These are phyloP conservation scores for Drosophila barbarae DNA, from an alignment of 2,888 invertebrate genomes.

Conservation along the genomic window DNA sequence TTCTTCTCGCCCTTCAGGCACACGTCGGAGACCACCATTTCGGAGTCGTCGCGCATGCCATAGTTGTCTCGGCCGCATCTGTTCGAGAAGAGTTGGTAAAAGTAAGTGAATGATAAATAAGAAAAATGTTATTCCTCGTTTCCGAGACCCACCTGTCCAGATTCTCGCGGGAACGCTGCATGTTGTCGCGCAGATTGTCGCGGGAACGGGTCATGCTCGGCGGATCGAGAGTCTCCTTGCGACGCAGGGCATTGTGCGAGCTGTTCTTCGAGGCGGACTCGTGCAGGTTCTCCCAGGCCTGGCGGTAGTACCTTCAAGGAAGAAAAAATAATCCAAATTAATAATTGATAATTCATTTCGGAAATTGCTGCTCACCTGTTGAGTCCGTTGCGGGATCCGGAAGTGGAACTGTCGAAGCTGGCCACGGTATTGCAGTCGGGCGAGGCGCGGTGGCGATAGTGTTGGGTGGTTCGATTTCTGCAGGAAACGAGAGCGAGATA, in stretches of 20 bases:
- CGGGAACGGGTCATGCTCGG: slow-evolving; percentile 80
- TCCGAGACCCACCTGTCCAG: slow-evolving; percentile 76
- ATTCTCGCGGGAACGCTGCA: slow-evolving; percentile 79
- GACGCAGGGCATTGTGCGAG: slow-evolving; percentile 82
- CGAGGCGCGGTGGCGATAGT: slow-evolving; percentile 92
- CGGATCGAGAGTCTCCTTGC: slow-evolving; percentile 87
- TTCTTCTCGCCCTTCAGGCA: slow-evolving; percentile 80
- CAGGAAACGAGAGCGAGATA: background rate
- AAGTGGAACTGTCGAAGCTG: slow-evolving; percentile 92
- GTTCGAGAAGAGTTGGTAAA: background rate
- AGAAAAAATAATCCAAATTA: background rate
- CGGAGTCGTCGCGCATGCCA: slow-evolving; percentile 86
- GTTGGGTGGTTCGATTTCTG: slow-evolving; percentile 90
- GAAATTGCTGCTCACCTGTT: slow-evolving; percentile 82
- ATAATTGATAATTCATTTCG: too few relatives aligned
- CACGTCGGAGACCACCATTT: slow-evolving; percentile 87
- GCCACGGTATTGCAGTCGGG: slow-evolving; percentile 95
- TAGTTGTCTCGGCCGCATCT: slow-evolving; percentile 79
- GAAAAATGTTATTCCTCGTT: too few relatives aligned
- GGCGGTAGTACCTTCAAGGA: slow-evolving; percentile 85
- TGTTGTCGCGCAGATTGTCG: slow-evolving; percentile 78
- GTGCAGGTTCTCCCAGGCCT: slow-evolving; percentile 96
- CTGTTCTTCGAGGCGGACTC: slow-evolving; percentile 85
- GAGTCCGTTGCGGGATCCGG: slow-evolving; percentile 90
- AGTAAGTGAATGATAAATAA: too few relatives aligned